phyloP scores from a whole-genome alignment of 2,888 invertebrate genomes.

The Altica lythri region DNA sequence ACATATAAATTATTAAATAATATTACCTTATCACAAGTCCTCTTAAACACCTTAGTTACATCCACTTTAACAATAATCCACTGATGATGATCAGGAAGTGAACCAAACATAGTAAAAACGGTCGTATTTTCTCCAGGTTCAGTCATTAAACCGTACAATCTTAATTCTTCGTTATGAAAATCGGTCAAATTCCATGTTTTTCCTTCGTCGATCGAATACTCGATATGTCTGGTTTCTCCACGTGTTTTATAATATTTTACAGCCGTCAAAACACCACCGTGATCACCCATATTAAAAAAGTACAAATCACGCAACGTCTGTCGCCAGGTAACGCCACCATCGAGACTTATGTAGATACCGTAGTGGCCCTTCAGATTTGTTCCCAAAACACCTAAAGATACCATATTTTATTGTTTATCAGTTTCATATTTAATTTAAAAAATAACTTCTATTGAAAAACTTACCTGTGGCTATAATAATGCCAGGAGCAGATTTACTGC shows the following conservation, averaged over 20 bases:
- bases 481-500: slow-evolving; percentile 86
- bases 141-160: slow-evolving; percentile 89
- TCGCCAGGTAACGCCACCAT: slow-evolving; percentile 84
- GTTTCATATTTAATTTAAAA: no score
- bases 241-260: slow-evolving; percentile 78
- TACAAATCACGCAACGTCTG: slow-evolving; percentile 75
- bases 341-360: slow-evolving; percentile 78
- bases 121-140: slow-evolving; percentile 95
- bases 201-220: slow-evolving; percentile 87
- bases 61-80: slow-evolving; percentile 86
- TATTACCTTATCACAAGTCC: slow-evolving; percentile 49
- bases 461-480: slow-evolving; percentile 86
- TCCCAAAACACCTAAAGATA: slow-evolving; percentile 70
- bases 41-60: slow-evolving; percentile 60
- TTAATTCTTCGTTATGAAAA: slow-evolving; percentile 73
- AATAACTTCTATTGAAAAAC: no score
- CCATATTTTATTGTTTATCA: background rate
- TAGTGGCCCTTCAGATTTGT: slow-evolving; percentile 79
- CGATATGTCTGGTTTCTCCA: slow-evolving; percentile 77
- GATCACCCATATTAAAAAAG: slow-evolving; percentile 89
- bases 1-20: background rate
- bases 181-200: slow-evolving; percentile 75
- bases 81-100: slow-evolving; percentile 74
- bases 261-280: slow-evolving; percentile 86
- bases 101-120: slow-evolving; percentile 89